Evolutionary conservation across 2,113 vertebrate genomes (phyloP).

Genomic region (Chamaetylas fuelleborni): DNA sequence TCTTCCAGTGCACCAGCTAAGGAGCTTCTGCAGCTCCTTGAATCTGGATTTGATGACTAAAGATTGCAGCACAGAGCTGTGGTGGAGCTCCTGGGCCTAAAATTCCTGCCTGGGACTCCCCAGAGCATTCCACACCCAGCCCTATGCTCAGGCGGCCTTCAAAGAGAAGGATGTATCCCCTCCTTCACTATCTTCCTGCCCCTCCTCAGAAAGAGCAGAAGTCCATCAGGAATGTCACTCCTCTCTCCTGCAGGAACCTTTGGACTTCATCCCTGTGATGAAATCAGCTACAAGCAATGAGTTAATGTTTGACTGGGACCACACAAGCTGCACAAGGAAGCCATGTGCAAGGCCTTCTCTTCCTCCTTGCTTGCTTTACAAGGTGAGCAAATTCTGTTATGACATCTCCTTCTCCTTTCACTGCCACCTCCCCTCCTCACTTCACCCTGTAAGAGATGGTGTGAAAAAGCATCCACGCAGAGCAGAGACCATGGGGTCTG

Average conservation of each 20-base stretch:
- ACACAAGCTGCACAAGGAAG: background rate
- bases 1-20: background rate
- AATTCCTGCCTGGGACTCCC: background rate
- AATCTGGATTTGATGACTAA: background rate
- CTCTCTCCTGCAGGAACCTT: background rate
- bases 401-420: background rate
- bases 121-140: background rate
- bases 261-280: constrained; percentile 63
- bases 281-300: background rate
- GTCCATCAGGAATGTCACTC: background rate
- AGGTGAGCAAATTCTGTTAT: background rate
- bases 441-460: background rate
- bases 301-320: constrained; percentile 70
- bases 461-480: background rate
- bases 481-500: background rate
- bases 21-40: background rate
- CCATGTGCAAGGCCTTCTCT: background rate
- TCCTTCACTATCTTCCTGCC: background rate
- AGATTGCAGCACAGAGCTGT: background rate
- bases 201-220: constrained; percentile 10
- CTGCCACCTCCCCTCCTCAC: background rate
- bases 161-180: background rate
- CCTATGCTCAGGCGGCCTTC: background rate
- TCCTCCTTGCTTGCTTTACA: constrained; percentile 20
- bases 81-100: background rate